Evolutionary conservation across 2,888 invertebrate genomes (phyloP), one percentile per base, ranked within the genome.

Genomic region (Euzophera pinguis): DNA sequence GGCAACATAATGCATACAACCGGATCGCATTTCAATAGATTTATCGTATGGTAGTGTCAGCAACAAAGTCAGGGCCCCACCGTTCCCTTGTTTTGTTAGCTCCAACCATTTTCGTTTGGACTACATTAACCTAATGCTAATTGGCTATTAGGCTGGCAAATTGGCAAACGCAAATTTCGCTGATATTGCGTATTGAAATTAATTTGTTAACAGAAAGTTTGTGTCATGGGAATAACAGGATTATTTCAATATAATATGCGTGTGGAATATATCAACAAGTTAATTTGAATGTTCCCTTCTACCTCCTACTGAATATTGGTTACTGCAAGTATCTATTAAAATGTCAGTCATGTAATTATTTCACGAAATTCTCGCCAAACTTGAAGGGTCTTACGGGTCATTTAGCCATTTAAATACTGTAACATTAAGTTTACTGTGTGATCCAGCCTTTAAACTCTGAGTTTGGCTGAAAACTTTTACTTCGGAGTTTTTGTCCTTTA

Each of bases 81-180:
- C 13, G 12, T 38, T 38, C 38, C 12, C 22, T 22, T 22, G 41
- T n/a, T 41, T 9, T 17, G 41, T 17, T 4, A 7, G 41, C 41
- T 17, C 10, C 41, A 10, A 17, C 22, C 38, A 38, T 38, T 38
- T 38, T 41, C 17, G 41, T 41, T 41, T 41, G n/a, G 41, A 17
- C 41, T 41, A 41, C 41, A 41, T 41, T 41, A 41, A 9, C 22
- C 41, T 41, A 41, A 41, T 22, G 22, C 41, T 41, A 41, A 41
- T 41, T 41, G 41, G 41, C 41, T 41, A 17, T 41, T 41, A 38
- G 32, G 38, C 41, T n/a, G 17, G 41, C 22, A 17, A 17, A 22
- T 22, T 41, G 22, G 41, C 41, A 10, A 8, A 39, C 3, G 39
- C 9, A 9, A 41, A 41, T 41, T 41, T 22, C 22, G 38, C 12